These are phyloP conservation scores for Lycaon pictus DNA, from an alignment of 2,113 vertebrate genomes.

Conservation along the genomic window DNA sequence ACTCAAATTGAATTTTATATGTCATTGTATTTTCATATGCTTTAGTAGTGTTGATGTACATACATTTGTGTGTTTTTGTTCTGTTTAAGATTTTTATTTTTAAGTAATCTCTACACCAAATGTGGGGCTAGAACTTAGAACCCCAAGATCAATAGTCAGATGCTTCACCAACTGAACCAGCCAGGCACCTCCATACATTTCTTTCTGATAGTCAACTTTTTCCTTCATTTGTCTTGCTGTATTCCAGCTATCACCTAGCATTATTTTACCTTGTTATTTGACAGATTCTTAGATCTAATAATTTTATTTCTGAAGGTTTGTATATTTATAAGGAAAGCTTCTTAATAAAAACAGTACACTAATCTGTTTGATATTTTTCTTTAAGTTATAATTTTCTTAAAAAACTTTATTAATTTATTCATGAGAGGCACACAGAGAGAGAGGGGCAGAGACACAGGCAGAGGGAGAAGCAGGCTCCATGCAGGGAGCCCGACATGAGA, in stretches of 20 bases:
- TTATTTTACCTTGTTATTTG: conserved; percentile 50
- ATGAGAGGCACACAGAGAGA: too few species aligned
- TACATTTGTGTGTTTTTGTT: not conserved
- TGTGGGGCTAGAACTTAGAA: not conserved
- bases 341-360: conserved; percentile 3
- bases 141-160: not conserved
- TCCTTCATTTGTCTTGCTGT: not conserved
- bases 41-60: not conserved
- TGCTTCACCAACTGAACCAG: not conserved
- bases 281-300: not conserved
- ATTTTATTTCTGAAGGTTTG: conserved; percentile 37
- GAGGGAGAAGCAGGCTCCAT: too few species aligned
- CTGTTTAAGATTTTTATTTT: not conserved
- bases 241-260: not conserved
- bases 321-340: not conserved
- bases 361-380: conserved; percentile 2
- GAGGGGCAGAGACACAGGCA: too few species aligned
- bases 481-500: too few species aligned
- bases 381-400: not conserved
- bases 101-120: not conserved
- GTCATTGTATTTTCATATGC: not conserved
- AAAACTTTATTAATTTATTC: too few species aligned
- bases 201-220: not conserved
- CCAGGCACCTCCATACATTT: not conserved
- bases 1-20: not conserved